A percentile compares a stretch with the other conserved stretches of the same genome.
phyloP scores from a whole-genome alignment of 2,113 vertebrate genomes.

The Geococcyx californianus region DNA sequence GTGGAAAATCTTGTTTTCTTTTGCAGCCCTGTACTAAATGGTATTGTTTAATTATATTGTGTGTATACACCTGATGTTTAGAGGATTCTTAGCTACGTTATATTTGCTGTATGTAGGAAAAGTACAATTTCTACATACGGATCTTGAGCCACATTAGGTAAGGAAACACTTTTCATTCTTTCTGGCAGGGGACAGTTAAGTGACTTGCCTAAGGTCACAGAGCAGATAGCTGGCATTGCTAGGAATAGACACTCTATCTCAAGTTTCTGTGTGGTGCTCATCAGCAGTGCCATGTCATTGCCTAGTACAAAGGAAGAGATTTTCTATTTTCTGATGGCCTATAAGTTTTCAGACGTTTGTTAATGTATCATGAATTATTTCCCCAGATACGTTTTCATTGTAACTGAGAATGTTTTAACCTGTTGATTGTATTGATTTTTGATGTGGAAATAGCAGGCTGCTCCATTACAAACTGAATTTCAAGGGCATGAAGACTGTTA shows the following conservation, averaged over 20 bases:
- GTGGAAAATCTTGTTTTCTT: background rate
- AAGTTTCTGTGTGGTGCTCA: background rate
- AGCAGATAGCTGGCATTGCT: background rate
- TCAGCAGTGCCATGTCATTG: background rate
- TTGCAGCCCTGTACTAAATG: background rate
- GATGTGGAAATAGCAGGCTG: slow-evolving; percentile 41
- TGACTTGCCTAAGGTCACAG: background rate
- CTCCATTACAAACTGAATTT: slow-evolving; percentile 66
- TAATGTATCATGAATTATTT: slow-evolving; percentile 21
- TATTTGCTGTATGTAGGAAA: background rate
- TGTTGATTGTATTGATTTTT: slow-evolving; percentile 71
- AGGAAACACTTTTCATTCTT: background rate
- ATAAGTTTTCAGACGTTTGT: slow-evolving; percentile 23
- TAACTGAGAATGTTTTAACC: slow-evolving; percentile 59
- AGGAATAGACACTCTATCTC: background rate
- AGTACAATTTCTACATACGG: background rate
- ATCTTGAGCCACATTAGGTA: background rate
- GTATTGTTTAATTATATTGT: background rate
- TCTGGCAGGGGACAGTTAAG: background rate
- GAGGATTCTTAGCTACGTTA: background rate
- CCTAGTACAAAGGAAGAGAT: background rate
- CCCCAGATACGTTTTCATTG: slow-evolving; percentile 29
- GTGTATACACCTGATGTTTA: background rate
- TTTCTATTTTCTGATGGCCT: slow-evolving; percentile 38
- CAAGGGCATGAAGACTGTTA: slow-evolving; percentile 45